Conservation (phyloP, 2,888 invertebrate species). For the Harpalus rufipes region DNA sequence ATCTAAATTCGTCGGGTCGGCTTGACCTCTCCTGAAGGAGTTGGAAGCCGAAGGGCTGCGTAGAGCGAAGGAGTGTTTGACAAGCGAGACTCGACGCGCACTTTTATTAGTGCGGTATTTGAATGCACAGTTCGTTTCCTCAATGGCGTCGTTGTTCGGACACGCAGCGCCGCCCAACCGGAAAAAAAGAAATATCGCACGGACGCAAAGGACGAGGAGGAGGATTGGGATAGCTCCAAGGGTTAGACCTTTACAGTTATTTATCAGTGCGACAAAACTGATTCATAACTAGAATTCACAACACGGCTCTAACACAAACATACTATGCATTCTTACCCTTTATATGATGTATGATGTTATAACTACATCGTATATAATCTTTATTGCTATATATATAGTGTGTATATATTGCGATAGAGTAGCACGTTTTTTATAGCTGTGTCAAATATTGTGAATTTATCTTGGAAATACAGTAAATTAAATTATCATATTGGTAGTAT, state of each 20-base stretch:
- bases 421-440: too few relatives aligned
- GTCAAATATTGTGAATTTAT: too few relatives aligned
- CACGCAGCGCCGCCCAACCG: slow-evolving; percentile 56
- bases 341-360: not conserved
- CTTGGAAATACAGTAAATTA: too few relatives aligned
- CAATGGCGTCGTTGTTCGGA: slow-evolving; percentile 57
- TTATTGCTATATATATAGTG: not conserved
- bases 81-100: slow-evolving; percentile 25
- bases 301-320: not conserved
- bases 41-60: slow-evolving; percentile 3
- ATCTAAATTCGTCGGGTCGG: slow-evolving; percentile 35
- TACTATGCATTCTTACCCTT: not conserved
- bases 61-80: slow-evolving; percentile 21
- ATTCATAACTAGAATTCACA: slow-evolving; percentile 17
- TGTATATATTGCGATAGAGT: too few relatives aligned
- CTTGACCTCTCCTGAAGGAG: slow-evolving; percentile 7
- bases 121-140: slow-evolving; percentile 59
- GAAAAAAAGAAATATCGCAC: slow-evolving; percentile 64
- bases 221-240: not conserved
- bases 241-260: slow-evolving; percentile 32
- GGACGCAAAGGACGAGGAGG: slow-evolving; percentile 18
- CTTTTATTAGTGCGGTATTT: slow-evolving; percentile 64
- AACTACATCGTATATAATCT: not conserved
- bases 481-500: too few relatives aligned
- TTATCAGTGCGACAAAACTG: slow-evolving; percentile 24